Conservation (phyloP, 2,113 vertebrate genomes). For the Noctilio leporinus region DNA sequence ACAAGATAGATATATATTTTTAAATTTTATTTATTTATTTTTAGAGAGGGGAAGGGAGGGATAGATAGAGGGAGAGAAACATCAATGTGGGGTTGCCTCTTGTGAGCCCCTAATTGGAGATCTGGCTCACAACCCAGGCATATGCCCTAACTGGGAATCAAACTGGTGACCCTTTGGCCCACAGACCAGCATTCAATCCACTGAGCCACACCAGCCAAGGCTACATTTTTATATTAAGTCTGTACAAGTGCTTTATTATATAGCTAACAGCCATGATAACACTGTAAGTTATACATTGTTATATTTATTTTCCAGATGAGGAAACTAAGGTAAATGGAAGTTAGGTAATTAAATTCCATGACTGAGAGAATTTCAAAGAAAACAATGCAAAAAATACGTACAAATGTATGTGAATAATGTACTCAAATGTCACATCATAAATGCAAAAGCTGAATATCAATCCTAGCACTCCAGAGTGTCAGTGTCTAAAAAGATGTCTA, state of each 20-base stretch:
- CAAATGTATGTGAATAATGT: neutral
- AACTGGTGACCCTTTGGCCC: too few relatives aligned
- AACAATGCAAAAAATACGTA: neutral
- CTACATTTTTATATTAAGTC: neutral
- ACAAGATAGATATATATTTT: neutral
- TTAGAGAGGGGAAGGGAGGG: too few relatives aligned
- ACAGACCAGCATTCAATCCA: too few relatives aligned
- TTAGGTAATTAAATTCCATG: too few relatives aligned
- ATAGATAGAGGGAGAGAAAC: too few relatives aligned
- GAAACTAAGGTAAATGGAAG: neutral
- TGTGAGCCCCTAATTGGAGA: too few relatives aligned
- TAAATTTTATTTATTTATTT: too few relatives aligned
- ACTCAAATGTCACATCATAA: neutral
- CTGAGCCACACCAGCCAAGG: too few relatives aligned
- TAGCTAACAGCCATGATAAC: neutral
- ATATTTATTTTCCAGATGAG: too few relatives aligned
- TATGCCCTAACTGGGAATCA: too few relatives aligned
- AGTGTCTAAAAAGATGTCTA: neutral
- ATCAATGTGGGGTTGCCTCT: too few relatives aligned
- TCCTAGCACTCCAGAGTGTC: neutral
- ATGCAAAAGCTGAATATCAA: neutral
- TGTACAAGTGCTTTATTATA: neutral
- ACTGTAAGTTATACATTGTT: neutral
- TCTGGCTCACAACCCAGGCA: too few relatives aligned
- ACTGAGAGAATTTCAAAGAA: neutral